Percentiles rank a stretch among this genome's conserved stretches.
phyloP scores from a whole-genome alignment of 2,797 vertebrate genomes.

The Platyrinchus mystaceus region DNA sequence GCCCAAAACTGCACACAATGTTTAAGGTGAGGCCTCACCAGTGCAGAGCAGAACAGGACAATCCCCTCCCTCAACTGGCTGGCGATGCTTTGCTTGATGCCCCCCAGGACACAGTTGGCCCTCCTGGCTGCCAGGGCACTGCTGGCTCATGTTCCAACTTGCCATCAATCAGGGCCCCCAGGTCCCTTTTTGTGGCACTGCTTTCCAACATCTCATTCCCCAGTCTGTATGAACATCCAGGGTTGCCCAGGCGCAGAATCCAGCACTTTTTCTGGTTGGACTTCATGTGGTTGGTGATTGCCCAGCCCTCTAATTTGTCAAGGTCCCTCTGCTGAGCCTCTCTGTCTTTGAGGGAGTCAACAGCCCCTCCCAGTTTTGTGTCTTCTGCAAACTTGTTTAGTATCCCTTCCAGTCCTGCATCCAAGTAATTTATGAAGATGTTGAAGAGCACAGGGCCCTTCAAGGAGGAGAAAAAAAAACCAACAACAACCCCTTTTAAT shows the following conservation, averaged over 20 bases:
- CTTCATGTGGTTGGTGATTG: not conserved
- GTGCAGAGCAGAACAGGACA: not conserved
- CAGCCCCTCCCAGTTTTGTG: not conserved
- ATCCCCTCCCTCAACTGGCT: accelerated
- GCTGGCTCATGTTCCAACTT: not conserved
- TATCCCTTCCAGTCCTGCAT: no score
- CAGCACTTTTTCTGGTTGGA: not conserved
- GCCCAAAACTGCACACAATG: not conserved
- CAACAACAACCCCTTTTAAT: not conserved
- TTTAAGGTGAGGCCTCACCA: not conserved
- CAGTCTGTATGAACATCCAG: not conserved
- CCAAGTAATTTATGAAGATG: not conserved
- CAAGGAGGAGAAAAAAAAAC: not conserved
- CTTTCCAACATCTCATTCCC: not conserved
- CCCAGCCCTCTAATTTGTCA: not conserved
- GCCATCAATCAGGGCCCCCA: not conserved
- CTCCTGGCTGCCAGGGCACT: not conserved
- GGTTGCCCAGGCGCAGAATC: not conserved
- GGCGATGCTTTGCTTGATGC: not conserved
- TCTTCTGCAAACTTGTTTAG: not conserved
- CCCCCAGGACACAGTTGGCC: not conserved
- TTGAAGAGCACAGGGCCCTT: not conserved
- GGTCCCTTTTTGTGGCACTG: not conserved
- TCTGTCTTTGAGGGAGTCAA: not conserved
- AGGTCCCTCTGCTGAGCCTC: not conserved